A percentile compares a stretch with the other conserved stretches of the same genome.
Conservation (phyloP, 1,140 invertebrate genomes). For the Limonius californicus region DNA sequence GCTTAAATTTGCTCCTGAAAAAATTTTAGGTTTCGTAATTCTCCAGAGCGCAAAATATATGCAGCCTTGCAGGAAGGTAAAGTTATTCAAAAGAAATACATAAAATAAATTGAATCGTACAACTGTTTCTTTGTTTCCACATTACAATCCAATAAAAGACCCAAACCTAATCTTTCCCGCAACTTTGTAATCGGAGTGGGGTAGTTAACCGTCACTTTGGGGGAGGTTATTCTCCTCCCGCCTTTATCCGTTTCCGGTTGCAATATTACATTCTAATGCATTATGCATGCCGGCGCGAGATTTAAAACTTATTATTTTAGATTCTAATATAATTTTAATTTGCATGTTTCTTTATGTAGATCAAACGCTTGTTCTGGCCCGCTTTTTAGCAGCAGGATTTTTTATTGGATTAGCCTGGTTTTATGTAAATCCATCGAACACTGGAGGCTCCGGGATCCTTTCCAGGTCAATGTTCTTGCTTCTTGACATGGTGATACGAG, state of each 20-base stretch:
- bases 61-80: not conserved
- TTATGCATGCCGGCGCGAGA: not conserved
- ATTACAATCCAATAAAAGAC: constrained; percentile 12
- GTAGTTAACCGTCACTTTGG: constrained; percentile 4
- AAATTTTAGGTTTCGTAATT: not conserved
- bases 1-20: no score
- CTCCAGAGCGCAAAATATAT: not conserved
- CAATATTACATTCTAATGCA: constrained; percentile 10
- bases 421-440: constrained; percentile 1
- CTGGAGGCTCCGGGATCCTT: no score
- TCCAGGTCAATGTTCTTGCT: no score
- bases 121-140: constrained; percentile 6
- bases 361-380: not conserved
- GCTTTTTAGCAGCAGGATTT: not conserved
- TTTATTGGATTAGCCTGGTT: not conserved
- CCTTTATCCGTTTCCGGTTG: constrained; percentile 10
- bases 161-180: constrained; percentile 8
- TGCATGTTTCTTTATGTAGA: not conserved
- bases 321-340: not conserved
- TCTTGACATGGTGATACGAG: no score
- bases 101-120: not conserved
- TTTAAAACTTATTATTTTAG: not conserved
- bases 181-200: constrained; percentile 4
- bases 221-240: not conserved
- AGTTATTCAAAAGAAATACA: not conserved